Conservation (phyloP, 2,113 vertebrate genomes). For the Crocuta crocuta region DNA sequence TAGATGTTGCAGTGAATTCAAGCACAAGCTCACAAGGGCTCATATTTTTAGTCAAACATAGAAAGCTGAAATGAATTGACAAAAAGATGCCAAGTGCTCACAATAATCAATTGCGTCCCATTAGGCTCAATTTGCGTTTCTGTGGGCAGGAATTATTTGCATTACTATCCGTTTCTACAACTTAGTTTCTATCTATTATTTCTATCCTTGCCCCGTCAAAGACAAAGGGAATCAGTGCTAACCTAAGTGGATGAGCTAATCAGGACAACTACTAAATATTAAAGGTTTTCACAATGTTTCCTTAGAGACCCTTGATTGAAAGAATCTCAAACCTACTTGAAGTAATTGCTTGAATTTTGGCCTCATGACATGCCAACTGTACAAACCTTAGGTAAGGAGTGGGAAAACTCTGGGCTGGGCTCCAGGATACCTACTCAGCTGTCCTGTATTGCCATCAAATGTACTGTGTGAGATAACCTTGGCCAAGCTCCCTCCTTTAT, state of each 20-base stretch:
- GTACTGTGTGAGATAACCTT: background rate
- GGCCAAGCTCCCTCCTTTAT: background rate
- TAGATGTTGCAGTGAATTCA: background rate
- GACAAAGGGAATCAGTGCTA: background rate
- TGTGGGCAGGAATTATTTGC: background rate
- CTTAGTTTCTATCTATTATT: background rate
- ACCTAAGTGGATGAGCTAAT: background rate
- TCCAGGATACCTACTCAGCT: background rate
- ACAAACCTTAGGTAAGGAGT: background rate
- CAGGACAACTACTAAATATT: background rate
- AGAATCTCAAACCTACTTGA: background rate
- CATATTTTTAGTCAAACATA: background rate
- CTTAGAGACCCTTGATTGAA: background rate
- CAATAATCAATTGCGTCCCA: background rate
- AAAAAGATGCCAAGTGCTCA: background rate
- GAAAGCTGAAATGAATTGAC: background rate
- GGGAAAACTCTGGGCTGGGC: background rate
- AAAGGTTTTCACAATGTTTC: background rate
- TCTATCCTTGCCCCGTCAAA: background rate
- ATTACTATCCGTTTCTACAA: background rate
- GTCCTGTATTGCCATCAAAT: background rate
- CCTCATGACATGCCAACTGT: background rate
- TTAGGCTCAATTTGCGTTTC: slow-evolving; percentile 15
- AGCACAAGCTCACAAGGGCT: background rate
- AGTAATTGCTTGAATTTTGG: background rate